These are phyloP conservation scores for Thysanoteuthis rhombus DNA, from an alignment of 2,888 invertebrate genomes.

Conservation along the genomic window DNA sequence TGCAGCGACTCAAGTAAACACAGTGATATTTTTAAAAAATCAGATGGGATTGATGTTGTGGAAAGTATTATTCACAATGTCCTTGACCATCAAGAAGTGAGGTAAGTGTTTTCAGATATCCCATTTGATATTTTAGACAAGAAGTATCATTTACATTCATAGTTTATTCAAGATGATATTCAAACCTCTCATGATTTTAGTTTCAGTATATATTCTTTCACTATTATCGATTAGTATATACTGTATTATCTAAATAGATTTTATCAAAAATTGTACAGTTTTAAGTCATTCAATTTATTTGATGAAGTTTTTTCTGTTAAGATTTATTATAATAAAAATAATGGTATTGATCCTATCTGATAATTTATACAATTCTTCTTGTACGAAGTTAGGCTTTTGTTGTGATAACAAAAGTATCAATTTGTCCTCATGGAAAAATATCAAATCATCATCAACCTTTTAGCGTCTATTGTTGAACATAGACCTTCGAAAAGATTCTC, in stretches of 20 bases:
- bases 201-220: too few relatives aligned
- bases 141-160: not conserved
- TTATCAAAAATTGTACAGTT: not conserved
- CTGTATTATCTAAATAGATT: not conserved
- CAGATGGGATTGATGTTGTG: slow-evolving; percentile 39
- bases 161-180: not conserved
- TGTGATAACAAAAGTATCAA: too few relatives aligned
- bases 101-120: slow-evolving; percentile 43
- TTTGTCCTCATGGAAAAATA: too few relatives aligned
- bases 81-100: slow-evolving; percentile 51
- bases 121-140: not conserved
- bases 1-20: slow-evolving; percentile 33
- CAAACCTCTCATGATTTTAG: too few relatives aligned
- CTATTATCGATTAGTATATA: not conserved
- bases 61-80: slow-evolving; percentile 52
- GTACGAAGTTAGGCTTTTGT: too few relatives aligned
- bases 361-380: too few relatives aligned
- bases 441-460: too few relatives aligned
- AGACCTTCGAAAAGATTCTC: too few relatives aligned
- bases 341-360: too few relatives aligned
- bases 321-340: too few relatives aligned
- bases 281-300: not conserved
- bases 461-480: too few relatives aligned
- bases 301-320: not conserved
- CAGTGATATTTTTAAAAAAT: not conserved